Evolutionary conservation across 1,140 invertebrate genomes (phyloP), one percentile per base, ranked within the genome.

Genomic region (Eupeodes corollae): DNA sequence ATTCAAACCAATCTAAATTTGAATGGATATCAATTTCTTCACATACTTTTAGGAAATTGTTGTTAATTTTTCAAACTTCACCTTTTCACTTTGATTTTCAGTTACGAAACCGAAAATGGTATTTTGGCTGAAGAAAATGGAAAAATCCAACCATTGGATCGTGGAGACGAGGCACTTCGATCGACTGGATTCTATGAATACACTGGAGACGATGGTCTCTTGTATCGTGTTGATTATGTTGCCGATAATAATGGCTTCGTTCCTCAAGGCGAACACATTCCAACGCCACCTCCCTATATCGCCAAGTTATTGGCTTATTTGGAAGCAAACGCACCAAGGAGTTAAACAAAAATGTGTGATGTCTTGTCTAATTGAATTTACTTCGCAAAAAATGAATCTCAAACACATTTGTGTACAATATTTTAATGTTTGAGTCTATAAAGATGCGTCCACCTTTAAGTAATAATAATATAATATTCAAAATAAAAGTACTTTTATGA

Each of bases 171-270:
- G 19, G 62, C 60, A 2, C 46, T 67, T 2, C 68, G 68, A 9
- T 71, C 73, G 12, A 69, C 70, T 35, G 77, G 78, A 6, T 70
- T 72, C 52, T 80, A 70, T 59, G 70, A 76, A 6, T 84, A 84
- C 57, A 77, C 77, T 1, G 65, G 65, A 1, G 65, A 67, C 40
- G 63, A 67, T 53, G 65, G 65, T 10, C 37, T 56, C 6, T 53
- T 66, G 26, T 68, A 68, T 44, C 70, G 74, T 11, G 79, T 86
- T 37, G 79, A 80, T 50, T 91, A 90, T 66, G 82, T 78, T 16
- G 86, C 88, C 53, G 86, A 91, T 56, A 86, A 89, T 56, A 83
- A 80, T 54, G 88, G 88, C 31, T 91, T 89, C 76, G 78, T 81
- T 51, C 78, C 86, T 6, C 72, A 72, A 52, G 87, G 86, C 13